A percentile compares a stretch with the other conserved stretches of the same genome.
These are phyloP conservation scores for Hylaeus volcanicus DNA, from an alignment of 1,140 invertebrate species.

Conservation along the genomic window DNA sequence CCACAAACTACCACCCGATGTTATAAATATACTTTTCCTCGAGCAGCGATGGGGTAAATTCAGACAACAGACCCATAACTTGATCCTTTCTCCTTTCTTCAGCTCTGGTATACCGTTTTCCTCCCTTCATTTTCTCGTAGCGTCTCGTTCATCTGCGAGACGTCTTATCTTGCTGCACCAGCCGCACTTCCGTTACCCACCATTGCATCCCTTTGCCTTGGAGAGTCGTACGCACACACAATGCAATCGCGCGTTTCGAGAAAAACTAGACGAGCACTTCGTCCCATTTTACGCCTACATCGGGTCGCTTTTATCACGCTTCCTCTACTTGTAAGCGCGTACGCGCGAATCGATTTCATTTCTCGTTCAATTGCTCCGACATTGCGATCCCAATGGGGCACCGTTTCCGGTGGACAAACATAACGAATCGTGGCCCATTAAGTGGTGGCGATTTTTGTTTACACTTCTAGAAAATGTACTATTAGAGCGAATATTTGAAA, in stretches of 20 bases:
- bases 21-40: conserved; percentile 37
- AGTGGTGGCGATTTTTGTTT: too few species aligned
- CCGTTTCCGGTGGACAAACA: too few species aligned
- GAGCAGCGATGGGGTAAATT: conserved; percentile 19
- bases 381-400: too few species aligned
- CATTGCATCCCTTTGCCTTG: neutral
- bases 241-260: conserved; percentile 45
- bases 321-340: too few species aligned
- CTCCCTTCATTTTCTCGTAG: conserved; percentile 38
- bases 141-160: conserved; percentile 30
- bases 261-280: conserved; percentile 43
- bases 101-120: conserved; percentile 26
- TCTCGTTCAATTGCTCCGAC: too few species aligned
- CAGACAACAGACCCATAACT: conserved; percentile 42
- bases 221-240: neutral
- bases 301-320: neutral
- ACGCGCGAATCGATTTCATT: too few species aligned
- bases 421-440: too few species aligned
- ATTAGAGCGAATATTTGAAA: too few species aligned
- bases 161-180: conserved; percentile 59
- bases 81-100: conserved; percentile 36
- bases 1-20: conserved; percentile 18
- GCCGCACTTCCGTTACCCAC: conserved; percentile 43
- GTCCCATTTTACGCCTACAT: conserved; percentile 12
- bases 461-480: too few species aligned